Percentiles rank a stretch among this genome's conserved stretches.
Evolutionary conservation across 2,888 invertebrate genomes (phyloP).

Genomic region (Oscheius sp.): DNA sequence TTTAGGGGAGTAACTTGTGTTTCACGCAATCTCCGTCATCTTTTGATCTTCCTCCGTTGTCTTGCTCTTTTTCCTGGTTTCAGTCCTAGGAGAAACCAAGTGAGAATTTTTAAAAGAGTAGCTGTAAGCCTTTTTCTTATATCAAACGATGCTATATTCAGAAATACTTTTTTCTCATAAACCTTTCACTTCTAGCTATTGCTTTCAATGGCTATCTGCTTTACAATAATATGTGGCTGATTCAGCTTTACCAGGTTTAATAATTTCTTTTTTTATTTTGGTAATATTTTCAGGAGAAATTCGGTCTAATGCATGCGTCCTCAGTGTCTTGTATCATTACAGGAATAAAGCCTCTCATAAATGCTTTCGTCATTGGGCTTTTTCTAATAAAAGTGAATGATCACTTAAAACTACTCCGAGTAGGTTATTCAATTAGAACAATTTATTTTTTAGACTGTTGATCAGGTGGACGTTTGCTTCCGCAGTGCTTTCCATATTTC

Average conservation of each 20-base stretch:
- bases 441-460: constrained; percentile 41
- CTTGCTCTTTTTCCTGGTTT: constrained; percentile 56
- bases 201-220: constrained; percentile 57
- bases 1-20: constrained; percentile 55
- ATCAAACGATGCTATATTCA: constrained; percentile 25
- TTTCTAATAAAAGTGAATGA: constrained; percentile 43
- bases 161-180: constrained; percentile 44
- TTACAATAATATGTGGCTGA: constrained; percentile 46
- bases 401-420: constrained; percentile 29
- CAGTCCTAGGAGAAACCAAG: constrained; percentile 19
- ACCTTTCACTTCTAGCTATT: constrained; percentile 43
- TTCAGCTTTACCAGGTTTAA: constrained; percentile 38
- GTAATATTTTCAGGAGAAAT: constrained; percentile 38
- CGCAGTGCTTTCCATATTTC: constrained; percentile 61
- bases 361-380: constrained; percentile 53
- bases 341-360: constrained; percentile 63
- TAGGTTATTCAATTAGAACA: neutral
- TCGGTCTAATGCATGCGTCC: constrained; percentile 63
- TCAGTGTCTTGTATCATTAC: constrained; percentile 65
- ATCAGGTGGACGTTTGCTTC: constrained; percentile 58
- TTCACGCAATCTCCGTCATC: constrained; percentile 52
- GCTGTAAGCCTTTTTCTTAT: neutral
- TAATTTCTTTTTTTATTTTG: neutral
- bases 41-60: constrained; percentile 49
- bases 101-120: neutral